Evolutionary conservation across 1,140 invertebrate species (phyloP), one percentile per base, ranked within the genome.

Genomic region (Procambarus virginalis): DNA sequence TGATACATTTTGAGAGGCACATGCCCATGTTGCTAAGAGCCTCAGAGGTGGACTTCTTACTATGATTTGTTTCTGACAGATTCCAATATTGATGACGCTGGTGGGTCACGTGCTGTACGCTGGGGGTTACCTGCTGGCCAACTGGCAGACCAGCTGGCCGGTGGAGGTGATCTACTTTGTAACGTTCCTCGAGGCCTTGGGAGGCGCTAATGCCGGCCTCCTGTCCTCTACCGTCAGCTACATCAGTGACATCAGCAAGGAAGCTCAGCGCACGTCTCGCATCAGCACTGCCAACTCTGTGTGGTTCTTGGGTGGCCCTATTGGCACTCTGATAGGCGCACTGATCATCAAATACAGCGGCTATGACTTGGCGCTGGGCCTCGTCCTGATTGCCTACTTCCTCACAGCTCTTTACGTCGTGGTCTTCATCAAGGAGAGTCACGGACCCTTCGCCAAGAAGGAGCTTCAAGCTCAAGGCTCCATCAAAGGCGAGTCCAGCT

Each of bases 391-490:
- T 3, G 10, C 85, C 58, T 90, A 92, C 79, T 75, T 86, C 58
- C 60, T 58, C 22, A 77, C 84, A 34, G 77, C 82, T 49, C 5
- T 86, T 10, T 92, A 92, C 46, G 89, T 92, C 12, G 73, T 90
- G 20, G 55, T 90, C 68, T 77, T 92, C 78, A 92, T 92, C 91
- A 86, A 83, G 68, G 91, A 92, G 70, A 90, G 87, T 49, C 83
- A 90, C 70, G 91, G 91, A 12, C 91, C 91, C 17, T 89, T 82
- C 79, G 91, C 87, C 82, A 90, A 90, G 68, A 83, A 68, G 46
- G 60, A 75, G 14, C 77, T 83, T 10, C 75, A 78, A 76, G 86
- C 84, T 2, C 60, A 64, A 17, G 82, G 76, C 10, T 64, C 82
- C 45, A 22, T 46, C 8, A 77, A 89, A 51, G 34, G 9, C 3